Percentiles rank a stretch among this genome's conserved stretches.
Conservation (phyloP, 64 coral and sea anemone genomes). For the Montipora foliosa region DNA sequence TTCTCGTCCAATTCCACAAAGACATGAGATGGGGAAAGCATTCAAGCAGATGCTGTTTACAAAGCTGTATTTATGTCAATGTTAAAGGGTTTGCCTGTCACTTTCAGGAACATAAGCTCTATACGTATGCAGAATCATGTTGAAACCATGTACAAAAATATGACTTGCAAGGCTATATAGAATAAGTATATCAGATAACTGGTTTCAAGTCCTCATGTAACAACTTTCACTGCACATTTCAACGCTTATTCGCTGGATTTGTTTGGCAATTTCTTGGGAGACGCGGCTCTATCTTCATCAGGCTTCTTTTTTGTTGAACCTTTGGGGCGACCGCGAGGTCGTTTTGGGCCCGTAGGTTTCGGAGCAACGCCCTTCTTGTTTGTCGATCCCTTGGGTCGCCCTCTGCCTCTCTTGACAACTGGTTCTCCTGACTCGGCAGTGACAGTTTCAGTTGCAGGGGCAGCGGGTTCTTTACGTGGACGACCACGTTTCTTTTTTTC, state of each 20-base stretch:
- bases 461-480: slow-evolving; percentile 9
- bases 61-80: not conserved
- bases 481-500: slow-evolving; percentile 43
- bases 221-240: not conserved
- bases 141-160: not conserved
- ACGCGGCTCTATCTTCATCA: not conserved
- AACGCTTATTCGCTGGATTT: slow-evolving; percentile 21
- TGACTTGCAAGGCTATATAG: not conserved
- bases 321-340: slow-evolving; percentile 73
- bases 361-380: slow-evolving; percentile 40
- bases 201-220: not conserved
- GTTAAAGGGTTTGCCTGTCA: not conserved
- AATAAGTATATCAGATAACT: slow-evolving; percentile 21
- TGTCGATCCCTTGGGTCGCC: slow-evolving; percentile 68
- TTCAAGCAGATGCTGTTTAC: too few relatives aligned
- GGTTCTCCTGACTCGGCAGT: not conserved
- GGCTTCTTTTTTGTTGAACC: slow-evolving; percentile 67
- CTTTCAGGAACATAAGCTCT: too few relatives aligned
- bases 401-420: slow-evolving; percentile 74
- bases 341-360: slow-evolving; percentile 58
- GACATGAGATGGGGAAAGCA: not conserved
- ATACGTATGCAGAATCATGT: not conserved
- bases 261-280: slow-evolving; percentile 17
- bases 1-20: not conserved
- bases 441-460: not conserved